A percentile compares a stretch with the other conserved stretches of the same genome.
These are phyloP conservation scores for Nasalis larvatus DNA, from an alignment of 2,113 vertebrate genomes.

Conservation along the genomic window DNA sequence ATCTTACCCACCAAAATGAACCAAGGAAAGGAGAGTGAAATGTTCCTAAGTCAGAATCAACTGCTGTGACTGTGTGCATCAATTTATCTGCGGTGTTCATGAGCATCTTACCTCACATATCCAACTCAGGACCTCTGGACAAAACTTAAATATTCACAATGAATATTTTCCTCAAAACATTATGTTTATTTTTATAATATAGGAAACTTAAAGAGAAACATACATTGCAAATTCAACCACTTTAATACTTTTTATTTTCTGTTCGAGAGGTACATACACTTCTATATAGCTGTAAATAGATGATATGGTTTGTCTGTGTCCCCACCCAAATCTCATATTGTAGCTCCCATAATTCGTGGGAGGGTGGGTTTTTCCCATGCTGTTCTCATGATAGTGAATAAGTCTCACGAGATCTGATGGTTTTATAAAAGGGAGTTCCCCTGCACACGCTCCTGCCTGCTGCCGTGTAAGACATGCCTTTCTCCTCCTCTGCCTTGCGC, in stretches of 20 bases:
- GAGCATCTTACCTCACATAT: background rate
- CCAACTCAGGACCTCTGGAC: background rate
- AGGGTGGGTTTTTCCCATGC: too few species aligned
- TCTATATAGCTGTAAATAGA: background rate
- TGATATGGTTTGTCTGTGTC: too few species aligned
- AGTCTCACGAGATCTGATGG: too few species aligned
- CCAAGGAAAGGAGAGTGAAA: background rate
- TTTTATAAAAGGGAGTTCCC: too few species aligned
- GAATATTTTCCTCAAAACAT: background rate
- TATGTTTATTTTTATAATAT: background rate
- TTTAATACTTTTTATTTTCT: background rate
- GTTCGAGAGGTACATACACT: background rate
- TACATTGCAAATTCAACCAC: background rate
- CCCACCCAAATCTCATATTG: too few species aligned
- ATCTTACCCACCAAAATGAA: background rate
- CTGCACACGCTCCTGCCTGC: too few species aligned
- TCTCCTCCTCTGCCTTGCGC: too few species aligned
- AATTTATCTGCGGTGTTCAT: background rate
- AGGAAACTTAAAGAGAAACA: background rate
- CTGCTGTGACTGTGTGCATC: too few species aligned
- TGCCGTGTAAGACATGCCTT: too few species aligned
- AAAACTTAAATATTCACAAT: background rate
- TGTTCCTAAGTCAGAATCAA: background rate
- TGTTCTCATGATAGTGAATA: too few species aligned
- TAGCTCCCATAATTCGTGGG: too few species aligned